Percentiles rank a stretch among this genome's conserved stretches.
These are phyloP conservation scores for Plagiodera versicolora DNA, from an alignment of 2,888 invertebrate genomes.

Conservation along the genomic window DNA sequence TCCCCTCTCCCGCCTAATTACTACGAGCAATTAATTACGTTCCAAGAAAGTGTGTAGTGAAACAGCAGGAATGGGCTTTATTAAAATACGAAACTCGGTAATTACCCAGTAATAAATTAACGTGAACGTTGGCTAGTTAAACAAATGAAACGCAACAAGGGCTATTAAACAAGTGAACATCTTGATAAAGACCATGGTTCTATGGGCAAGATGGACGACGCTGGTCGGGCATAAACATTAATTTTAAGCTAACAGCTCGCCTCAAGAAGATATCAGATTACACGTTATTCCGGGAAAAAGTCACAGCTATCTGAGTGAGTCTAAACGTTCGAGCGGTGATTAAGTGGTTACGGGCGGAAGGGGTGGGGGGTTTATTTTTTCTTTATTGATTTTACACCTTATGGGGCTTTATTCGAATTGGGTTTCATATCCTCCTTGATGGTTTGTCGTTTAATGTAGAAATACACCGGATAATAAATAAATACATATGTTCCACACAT, in stretches of 20 bases:
- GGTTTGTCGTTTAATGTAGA: neutral
- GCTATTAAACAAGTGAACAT: slow-evolving; percentile 57
- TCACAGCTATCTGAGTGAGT: slow-evolving; percentile 46
- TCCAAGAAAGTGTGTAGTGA: neutral
- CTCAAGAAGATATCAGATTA: slow-evolving; percentile 54
- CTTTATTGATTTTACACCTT: slow-evolving; percentile 39
- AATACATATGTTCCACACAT: too few relatives aligned
- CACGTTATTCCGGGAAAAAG: slow-evolving; percentile 51
- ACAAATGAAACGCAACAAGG: slow-evolving; percentile 52
- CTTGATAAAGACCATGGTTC: slow-evolving; percentile 54
- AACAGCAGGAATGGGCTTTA: slow-evolving; percentile 17
- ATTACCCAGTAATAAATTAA: slow-evolving; percentile 32
- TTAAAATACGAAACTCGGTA: slow-evolving; percentile 26
- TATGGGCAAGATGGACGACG: slow-evolving; percentile 54
- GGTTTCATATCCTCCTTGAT: neutral
- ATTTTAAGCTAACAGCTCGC: slow-evolving; percentile 55
- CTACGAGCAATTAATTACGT: slow-evolving; percentile 5
- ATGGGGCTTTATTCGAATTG: slow-evolving; percentile 32
- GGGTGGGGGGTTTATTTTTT: too few relatives aligned
- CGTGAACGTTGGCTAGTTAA: slow-evolving; percentile 33
- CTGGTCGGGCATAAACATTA: slow-evolving; percentile 55
- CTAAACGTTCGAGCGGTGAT: slow-evolving; percentile 47
- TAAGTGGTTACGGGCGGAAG: slow-evolving; percentile 47
- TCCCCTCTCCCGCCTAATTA: neutral
- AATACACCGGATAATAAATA: too few relatives aligned